Base-by-base conservation (phyloP, 2,888 invertebrate genomes). In the Drosophila birchii region DNA sequence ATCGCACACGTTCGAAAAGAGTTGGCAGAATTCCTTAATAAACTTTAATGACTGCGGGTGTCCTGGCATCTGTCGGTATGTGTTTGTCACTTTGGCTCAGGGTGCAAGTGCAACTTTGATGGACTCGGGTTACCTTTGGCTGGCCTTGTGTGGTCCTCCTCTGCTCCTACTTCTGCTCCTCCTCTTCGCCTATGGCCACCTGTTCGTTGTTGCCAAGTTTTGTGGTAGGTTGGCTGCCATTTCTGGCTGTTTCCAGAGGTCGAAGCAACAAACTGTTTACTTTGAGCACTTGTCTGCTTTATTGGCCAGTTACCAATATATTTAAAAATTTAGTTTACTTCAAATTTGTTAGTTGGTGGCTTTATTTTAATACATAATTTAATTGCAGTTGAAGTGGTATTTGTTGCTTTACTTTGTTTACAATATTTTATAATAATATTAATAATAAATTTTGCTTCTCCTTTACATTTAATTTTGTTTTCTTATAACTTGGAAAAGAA, bases 41-140 rank as follows among this genome's bases (percentile, higher is more conserved):
- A 85, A 85, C 79, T 85, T 85, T 86, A 85, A 85, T 88, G 88
- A 80, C 79, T 85, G 84, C 86, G 83, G 88, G 76, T 78, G 84
- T 76, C 38, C 38, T 29, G 67, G 75, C 67, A 74, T 73, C 36
- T 56, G 66, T n/a, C 39, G 32, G 44, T 41, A 39, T 68, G 64
- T 58, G 55, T 72, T 62, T 73, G 72, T 74, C 72, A 73, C 74
- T 74, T 73, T 75, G 54, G 58, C 67, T 38, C 38, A 9, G 60
- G 66, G 39, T 68, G 75, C 61, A 63, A 73, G 54, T 81, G 88
- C 84, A 88, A 84, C 83, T 88, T 84, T 84, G 88, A 84, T 88
- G 55, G 76, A 75, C 73, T 68, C 56, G 74, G 76, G 76, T 87
- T 85, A 79, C 78, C 78, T 51, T 20, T 32, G 18, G 32, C n/a